A percentile compares a stretch with the other conserved stretches of the same genome.
Conservation (phyloP, 2,113 vertebrate genomes). For the Ivindomyrus marchei region DNA sequence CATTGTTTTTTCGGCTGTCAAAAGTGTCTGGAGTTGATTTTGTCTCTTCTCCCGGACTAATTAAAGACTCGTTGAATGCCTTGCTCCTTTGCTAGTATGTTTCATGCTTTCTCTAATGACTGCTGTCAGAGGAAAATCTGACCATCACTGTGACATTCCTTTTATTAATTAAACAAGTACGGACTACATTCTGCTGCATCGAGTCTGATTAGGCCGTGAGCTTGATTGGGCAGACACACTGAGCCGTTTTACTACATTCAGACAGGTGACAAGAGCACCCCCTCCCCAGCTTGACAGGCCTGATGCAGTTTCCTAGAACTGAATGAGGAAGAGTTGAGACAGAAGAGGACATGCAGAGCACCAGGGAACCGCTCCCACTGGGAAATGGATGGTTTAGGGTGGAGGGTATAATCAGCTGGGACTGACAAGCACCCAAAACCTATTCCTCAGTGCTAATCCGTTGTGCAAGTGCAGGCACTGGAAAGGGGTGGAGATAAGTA, state of each 20-base stretch:
- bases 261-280: background rate
- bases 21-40: conserved; percentile 13
- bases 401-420: conserved; percentile 37
- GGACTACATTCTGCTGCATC: conserved; percentile 1
- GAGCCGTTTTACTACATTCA: background rate
- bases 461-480: conserved; percentile 28
- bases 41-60: conserved; percentile 20
- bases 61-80: conserved; percentile 30
- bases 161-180: conserved; percentile 34
- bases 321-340: conserved; percentile 11
- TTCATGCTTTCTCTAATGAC: conserved; percentile 4
- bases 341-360: conserved; percentile 36
- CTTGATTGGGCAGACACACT: background rate
- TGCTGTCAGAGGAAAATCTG: conserved; percentile 22
- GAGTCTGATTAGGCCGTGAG: conserved; percentile 25
- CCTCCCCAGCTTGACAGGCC: background rate
- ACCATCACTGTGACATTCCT: conserved; percentile 24
- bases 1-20: conserved; percentile 1
- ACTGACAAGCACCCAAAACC: conserved; percentile 44
- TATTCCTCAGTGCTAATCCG: conserved; percentile 43
- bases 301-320: background rate
- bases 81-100: conserved; percentile 20
- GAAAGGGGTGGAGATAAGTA: conserved; percentile 40
- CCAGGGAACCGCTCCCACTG: conserved; percentile 40
- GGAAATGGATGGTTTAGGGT: conserved; percentile 37